Evolutionary conservation across 1,140 invertebrate genomes (phyloP), one percentile per base, ranked within the genome.

Genomic region (Panagrolaimus sp.): DNA sequence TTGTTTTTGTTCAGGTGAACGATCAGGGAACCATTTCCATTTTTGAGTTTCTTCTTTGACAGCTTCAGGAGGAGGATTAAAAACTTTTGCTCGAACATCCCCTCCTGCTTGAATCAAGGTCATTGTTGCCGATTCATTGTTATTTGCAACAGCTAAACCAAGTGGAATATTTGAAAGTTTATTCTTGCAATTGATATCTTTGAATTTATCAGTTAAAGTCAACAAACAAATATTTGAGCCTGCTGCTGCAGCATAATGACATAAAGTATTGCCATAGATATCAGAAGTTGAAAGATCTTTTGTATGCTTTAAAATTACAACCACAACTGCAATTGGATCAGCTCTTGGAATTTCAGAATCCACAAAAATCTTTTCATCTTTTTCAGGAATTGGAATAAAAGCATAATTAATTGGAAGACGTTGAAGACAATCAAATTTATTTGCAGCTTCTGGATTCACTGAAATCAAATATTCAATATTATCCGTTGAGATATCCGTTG

Each of bases 211-310:
- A 21, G 17, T 12, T 28, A 58, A 58, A 4, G 28, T 12, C 0
- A 28, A 26, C 52, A 58, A 58, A 12, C 21, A 58, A 12, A 58
- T 28, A 26, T 58, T 21, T 12, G 52, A 21, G 21, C 52, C 52
- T 21, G 52, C 52, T n/a, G 17, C 17, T 21, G 52, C 52, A 21
- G 52, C 52, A 58, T 58, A 58, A 17, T 58, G 52, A 28, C 14
- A 10, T 0, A 28, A 10, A 4, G 52, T 58, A 21, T 58, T 58
- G 15, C 52, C 52, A 6, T 26, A 14, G 8, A 28, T 28, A 28
- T 58, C 52, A 0, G 52, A n/a, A n/a, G 28, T 21, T 12, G 52
- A 21, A 24, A 58, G 21, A n/a, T 58, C 21, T 26, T 14, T 28
- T 2, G 52, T 21, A 0, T 21, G 21, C 52, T 26, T 58, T 12